Conservation (phyloP, 2,888 invertebrate species). For the Timema cristinae region DNA sequence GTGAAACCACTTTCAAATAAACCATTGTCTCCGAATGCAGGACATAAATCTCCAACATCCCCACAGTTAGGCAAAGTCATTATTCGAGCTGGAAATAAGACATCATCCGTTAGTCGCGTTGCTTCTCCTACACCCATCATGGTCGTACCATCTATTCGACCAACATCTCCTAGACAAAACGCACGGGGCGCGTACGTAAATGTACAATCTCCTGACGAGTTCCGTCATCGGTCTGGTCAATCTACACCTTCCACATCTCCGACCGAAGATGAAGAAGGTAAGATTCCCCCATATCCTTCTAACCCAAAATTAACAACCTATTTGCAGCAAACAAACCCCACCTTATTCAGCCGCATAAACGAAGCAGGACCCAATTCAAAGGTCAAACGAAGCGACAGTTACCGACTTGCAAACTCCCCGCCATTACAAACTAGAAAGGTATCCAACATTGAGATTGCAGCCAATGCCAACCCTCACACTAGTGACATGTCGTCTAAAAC, state of each 20-base stretch:
- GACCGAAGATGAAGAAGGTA: slow-evolving; percentile 61
- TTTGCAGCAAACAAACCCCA: slow-evolving; percentile 27
- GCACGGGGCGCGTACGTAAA: slow-evolving; percentile 30
- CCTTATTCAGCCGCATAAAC: slow-evolving; percentile 27
- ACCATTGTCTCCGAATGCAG: slow-evolving; percentile 28
- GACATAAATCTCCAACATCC: slow-evolving; percentile 46
- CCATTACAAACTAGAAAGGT: slow-evolving; percentile 57
- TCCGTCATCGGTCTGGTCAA: slow-evolving; percentile 17
- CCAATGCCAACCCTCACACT: slow-evolving; percentile 10
- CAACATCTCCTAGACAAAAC: slow-evolving; percentile 23
- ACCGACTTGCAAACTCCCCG: slow-evolving; percentile 73
- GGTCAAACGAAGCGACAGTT: slow-evolving; percentile 79
- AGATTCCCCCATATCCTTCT: slow-evolving; percentile 44
- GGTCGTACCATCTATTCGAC: slow-evolving; percentile 18
- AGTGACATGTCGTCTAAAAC: slow-evolving; percentile 6
- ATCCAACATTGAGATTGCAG: slow-evolving; percentile 42
- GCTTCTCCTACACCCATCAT: slow-evolving; percentile 18
- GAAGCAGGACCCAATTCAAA: slow-evolving; percentile 39
- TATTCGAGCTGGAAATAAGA: slow-evolving; percentile 54
- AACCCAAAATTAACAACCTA: slow-evolving; percentile 26
- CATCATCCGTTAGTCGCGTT: slow-evolving; percentile 33
- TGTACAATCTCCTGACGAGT: slow-evolving; percentile 26
- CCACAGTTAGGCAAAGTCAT: slow-evolving; percentile 63
- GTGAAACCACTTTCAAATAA: not conserved
- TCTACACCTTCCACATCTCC: slow-evolving; percentile 42